phyloP scores from a whole-genome alignment of 64 coral and sea anemone species.

The Stichodactyla helianthus region DNA sequence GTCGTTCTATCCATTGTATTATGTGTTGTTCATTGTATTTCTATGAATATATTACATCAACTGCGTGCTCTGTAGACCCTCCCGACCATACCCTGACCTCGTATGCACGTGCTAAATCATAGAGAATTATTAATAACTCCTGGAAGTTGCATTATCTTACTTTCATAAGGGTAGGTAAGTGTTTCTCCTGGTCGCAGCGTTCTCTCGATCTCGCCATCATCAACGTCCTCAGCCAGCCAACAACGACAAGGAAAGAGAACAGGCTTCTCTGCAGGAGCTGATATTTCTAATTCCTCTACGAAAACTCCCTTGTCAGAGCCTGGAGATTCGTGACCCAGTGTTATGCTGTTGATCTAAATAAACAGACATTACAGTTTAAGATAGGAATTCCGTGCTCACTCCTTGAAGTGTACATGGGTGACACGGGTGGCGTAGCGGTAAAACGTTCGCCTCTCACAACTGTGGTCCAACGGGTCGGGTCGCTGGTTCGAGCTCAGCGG shows the following conservation, averaged over 20 bases:
- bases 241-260: slow-evolving; percentile 80
- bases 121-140: background rate
- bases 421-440: too few species aligned
- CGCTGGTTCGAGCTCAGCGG: too few species aligned
- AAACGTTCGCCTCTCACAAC: too few species aligned
- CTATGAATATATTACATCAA: too few species aligned
- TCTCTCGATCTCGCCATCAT: slow-evolving; percentile 84
- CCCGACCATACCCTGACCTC: too few species aligned
- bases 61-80: too few species aligned
- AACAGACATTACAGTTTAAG: background rate
- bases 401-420: too few species aligned
- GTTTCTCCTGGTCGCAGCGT: slow-evolving; percentile 67
- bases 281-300: slow-evolving; percentile 77
- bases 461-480: too few species aligned
- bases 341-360: slow-evolving; percentile 15
- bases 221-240: slow-evolving; percentile 91
- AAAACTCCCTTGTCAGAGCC: slow-evolving; percentile 70
- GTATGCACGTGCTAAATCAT: too few species aligned
- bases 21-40: too few species aligned
- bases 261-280: slow-evolving; percentile 54
- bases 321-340: slow-evolving; percentile 5
- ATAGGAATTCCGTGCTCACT: background rate
- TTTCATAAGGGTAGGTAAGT: slow-evolving; percentile 61
- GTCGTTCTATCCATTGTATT: too few species aligned
- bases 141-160: slow-evolving; percentile 36